Evolutionary conservation across 2,797 vertebrate genomes (phyloP), one percentile per base, ranked within the genome.

Genomic region (Arremon brunneinucha): DNA sequence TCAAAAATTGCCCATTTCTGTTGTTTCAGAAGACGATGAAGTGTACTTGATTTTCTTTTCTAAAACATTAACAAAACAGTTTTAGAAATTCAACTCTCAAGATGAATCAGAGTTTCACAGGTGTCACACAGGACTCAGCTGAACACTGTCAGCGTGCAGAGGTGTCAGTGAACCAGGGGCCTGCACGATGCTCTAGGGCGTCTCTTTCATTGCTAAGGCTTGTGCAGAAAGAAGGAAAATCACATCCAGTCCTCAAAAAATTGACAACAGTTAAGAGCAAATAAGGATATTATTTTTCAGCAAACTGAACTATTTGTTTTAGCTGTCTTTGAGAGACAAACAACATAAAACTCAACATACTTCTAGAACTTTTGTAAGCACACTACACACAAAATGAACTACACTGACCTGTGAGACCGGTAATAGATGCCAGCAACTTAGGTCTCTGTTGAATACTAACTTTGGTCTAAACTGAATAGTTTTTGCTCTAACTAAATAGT

Each of bases 341-440:
- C 39, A 72, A 74, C 21, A 4, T 30, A 59, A 55, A 97, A 76
- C 37, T 86, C 23, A 27, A 46, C 21, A 39, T 52, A 63, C 53
- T 92, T 83, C 46, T 44, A 56, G 41, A 64, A 74, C 78, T 89
- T 89, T 57, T 59, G n/a, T 44, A 65, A 92, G 89, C 60, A 87
- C 57, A 79, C 53, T 70, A 76, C 27, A 24, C 53, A 87, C 26
- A 7, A 71, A 90, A 86, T 81, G 9, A 65, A 82, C 78, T 67
- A 70, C 53, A 21, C 74, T 92, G 89, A 69, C 71, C 80, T 63
- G 74, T 46, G 76, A 90, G 46, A 57, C 47, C 80, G 41, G 32
- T 77, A 88, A 88, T 8, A 84, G 70, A 77, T 84, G 49, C 82
- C 83, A 96, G 88, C 72, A 92, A 82, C 57, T 84, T 35, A 35